These are phyloP conservation scores for Taxidea taxus DNA, from an alignment of 2,113 vertebrate species.

Conservation along the genomic window DNA sequence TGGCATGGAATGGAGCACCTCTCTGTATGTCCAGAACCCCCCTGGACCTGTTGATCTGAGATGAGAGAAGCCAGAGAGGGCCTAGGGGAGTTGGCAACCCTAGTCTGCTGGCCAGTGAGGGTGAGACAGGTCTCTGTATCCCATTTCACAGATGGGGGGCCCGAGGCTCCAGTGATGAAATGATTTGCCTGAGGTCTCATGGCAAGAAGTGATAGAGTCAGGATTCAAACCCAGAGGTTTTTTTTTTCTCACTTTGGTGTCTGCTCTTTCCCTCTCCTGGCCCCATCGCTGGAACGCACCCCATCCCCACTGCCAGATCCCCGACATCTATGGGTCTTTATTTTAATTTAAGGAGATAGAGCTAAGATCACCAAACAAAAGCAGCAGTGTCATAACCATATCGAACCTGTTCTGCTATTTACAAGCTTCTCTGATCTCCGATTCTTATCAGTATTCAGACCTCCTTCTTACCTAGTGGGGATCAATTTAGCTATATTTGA, in stretches of 20 bases:
- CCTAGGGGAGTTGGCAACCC: neutral
- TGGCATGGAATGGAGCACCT: neutral
- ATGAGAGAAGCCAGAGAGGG: neutral
- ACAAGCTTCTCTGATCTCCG: neutral
- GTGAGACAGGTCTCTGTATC: neutral
- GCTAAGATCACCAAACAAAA: neutral
- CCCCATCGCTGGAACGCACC: no score
- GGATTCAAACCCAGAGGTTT: neutral
- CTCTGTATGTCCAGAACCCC: neutral
- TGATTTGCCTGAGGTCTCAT: neutral
- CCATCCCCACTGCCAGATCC: neutral
- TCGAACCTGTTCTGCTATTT: neutral
- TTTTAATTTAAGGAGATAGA: neutral
- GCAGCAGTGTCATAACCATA: neutral
- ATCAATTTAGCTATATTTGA: neutral
- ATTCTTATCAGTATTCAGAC: neutral
- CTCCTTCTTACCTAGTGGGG: neutral
- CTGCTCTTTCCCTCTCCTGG: neutral
- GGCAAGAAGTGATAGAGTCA: neutral
- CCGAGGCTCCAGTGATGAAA: neutral
- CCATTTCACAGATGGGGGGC: neutral
- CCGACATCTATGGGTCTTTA: neutral
- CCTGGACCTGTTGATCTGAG: neutral
- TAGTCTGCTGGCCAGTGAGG: fast-evolving
- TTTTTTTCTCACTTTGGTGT: neutral